Evolutionary conservation across 2,113 vertebrate species (phyloP).

Genomic region (Heterocephalus glaber): DNA sequence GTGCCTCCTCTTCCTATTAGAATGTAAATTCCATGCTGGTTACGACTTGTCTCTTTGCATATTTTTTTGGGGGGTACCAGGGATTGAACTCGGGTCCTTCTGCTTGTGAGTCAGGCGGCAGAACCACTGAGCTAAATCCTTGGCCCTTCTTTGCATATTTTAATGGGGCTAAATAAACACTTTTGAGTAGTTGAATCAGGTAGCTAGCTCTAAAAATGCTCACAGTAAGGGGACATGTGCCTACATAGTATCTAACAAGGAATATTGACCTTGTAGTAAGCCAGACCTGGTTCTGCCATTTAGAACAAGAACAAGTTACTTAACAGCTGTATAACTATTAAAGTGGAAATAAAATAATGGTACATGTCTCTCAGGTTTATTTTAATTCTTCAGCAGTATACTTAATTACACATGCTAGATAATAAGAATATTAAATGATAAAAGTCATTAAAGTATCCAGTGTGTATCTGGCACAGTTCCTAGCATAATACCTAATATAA

Average conservation of each 20-base stretch:
- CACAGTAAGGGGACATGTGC: neutral
- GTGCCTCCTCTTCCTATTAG: neutral
- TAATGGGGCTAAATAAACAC: neutral
- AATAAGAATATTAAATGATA: conserved; percentile 24
- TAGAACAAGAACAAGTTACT: neutral
- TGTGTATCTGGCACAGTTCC: neutral
- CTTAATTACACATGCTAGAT: neutral
- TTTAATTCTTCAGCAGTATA: neutral
- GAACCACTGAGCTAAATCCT: too few species aligned
- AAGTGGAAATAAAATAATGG: neutral
- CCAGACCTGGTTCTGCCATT: neutral
- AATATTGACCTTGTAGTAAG: neutral
- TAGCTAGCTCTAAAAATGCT: neutral
- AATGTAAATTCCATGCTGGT: neutral
- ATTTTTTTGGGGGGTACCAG: too few species aligned
- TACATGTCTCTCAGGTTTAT: neutral
- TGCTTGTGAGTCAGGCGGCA: too few species aligned
- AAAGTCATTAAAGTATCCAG: conserved; percentile 51
- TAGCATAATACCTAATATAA: neutral
- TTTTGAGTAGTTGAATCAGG: neutral
- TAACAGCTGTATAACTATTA: neutral
- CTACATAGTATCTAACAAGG: neutral
- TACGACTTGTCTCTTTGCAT: neutral
- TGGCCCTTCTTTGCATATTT: too few species aligned
- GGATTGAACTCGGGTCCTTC: too few species aligned